Evolutionary conservation across 2,888 invertebrate genomes (phyloP), one percentile per base, ranked within the genome.

Genomic region (Pristionchus fissidentatus): DNA sequence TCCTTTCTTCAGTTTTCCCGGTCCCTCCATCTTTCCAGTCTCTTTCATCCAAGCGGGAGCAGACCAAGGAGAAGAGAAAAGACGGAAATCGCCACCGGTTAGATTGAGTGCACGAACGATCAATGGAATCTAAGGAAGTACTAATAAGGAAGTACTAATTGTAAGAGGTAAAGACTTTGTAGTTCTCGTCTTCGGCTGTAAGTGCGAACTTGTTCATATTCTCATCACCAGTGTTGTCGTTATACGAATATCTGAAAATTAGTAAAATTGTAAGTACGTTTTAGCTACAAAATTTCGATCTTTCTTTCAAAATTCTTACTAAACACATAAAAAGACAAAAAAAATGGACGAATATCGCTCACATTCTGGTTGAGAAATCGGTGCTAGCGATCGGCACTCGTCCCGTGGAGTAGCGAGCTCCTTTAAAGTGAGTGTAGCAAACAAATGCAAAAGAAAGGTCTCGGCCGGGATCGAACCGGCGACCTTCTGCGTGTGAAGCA

Each of bases 321-420:
- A n/a, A 38, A 35, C 3, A 15, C 19, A 19, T 0, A 13, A 66
- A 41, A 5, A 38, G n/a, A n/a, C 57, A n/a, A 22, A 22, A 1
- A 2, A 57, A n/a, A n/a, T n/a, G n/a, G n/a, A n/a, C n/a, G n/a
- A n/a, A n/a, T n/a, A n/a, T n/a, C n/a, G n/a, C 1, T n/a, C 2
- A 70, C 70, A 13, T 43, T 26, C n/a, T 70, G 38, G 95, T 95
- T 0, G 97, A 97, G 93, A 97, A 97, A 93, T 97, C 97, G 82
- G 95, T 94, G 13, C 97, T 96, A 0, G 95, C 97, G 85, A 97
- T 96, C 0, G 97, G 95, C 8, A 96, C 94, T 66, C 97, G 94
- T 70, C 95, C 95, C 87, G 97, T 92, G 89, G 95, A 95, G 93
- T 96, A 97, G 86, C 95, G 95, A 84, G 96, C 94, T 13, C 97